Conservation (phyloP, 2,797 vertebrate species). For the Hyperoplus lanceolatus region DNA sequence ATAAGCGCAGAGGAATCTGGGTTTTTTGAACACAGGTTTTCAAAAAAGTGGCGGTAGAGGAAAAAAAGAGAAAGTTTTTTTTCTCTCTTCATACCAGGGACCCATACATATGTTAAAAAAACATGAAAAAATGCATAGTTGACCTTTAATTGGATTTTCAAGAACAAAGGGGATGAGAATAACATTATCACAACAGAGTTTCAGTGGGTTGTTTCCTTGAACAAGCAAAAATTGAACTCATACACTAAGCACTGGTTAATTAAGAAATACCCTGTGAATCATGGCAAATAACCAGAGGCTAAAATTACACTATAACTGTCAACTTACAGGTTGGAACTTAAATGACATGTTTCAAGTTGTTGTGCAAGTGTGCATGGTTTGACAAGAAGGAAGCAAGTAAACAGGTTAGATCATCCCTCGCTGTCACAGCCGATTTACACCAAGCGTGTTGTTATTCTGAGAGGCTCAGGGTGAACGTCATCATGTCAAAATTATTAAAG, state of each 20-base stretch:
- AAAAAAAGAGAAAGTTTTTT: no score
- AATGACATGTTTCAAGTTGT: background rate
- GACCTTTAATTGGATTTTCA: no score
- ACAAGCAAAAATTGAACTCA: background rate
- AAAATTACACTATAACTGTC: background rate
- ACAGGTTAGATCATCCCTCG: slow-evolving; percentile 13
- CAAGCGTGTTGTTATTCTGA: slow-evolving; percentile 3
- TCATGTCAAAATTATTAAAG: no score
- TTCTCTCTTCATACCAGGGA: no score
- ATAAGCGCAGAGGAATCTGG: no score
- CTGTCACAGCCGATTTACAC: slow-evolving; percentile 25
- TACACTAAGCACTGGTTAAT: background rate
- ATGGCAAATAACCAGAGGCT: background rate
- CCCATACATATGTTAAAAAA: no score
- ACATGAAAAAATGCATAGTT: no score
- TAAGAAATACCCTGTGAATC: background rate
- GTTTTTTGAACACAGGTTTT: no score
- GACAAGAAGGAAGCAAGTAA: background rate
- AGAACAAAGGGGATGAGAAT: no score
- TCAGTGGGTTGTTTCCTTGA: no score
- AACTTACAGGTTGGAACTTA: slow-evolving; percentile 19
- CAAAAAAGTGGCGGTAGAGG: no score
- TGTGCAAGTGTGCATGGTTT: background rate
- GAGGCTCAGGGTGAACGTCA: background rate
- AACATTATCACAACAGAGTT: no score